phyloP scores from a whole-genome alignment of 1,140 invertebrate species.

The Lethocerus indicus region DNA sequence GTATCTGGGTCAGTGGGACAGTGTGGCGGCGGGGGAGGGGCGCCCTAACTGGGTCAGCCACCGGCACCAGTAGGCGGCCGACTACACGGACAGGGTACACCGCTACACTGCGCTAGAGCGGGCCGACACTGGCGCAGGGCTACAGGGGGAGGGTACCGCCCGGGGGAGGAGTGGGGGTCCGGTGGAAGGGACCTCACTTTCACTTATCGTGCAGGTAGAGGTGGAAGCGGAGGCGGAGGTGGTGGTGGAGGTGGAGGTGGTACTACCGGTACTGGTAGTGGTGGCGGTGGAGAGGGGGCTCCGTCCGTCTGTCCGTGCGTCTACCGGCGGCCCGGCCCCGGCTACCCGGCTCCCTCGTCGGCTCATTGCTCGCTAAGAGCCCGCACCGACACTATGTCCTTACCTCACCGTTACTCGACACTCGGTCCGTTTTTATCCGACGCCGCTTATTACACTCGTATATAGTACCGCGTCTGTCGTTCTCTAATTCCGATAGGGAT shows the following conservation, averaged over 20 bases:
- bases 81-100: too few relatives aligned
- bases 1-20: conserved; percentile 17
- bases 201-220: conserved; percentile 7
- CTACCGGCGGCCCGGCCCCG: background rate
- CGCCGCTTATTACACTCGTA: too few relatives aligned
- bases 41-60: background rate
- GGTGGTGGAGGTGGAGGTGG: too few relatives aligned
- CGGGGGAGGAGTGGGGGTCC: conserved; percentile 3
- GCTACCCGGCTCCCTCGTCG: background rate
- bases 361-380: too few relatives aligned
- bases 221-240: background rate
- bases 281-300: background rate
- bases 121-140: conserved; percentile 1
- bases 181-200: conserved; percentile 10
- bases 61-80: too few relatives aligned
- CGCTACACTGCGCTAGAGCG: too few relatives aligned
- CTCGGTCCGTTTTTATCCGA: too few relatives aligned
- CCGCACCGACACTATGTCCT: too few relatives aligned
- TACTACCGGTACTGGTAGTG: too few relatives aligned
- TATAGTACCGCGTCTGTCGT: too few relatives aligned
- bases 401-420: too few relatives aligned
- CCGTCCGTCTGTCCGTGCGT: background rate
- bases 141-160: conserved; percentile 8
- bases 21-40: background rate
- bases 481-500: too few relatives aligned